A percentile compares a stretch with the other conserved stretches of the same genome.
These are phyloP conservation scores for Tangara arthus DNA, from an alignment of 2,797 vertebrate genomes.

Conservation along the genomic window DNA sequence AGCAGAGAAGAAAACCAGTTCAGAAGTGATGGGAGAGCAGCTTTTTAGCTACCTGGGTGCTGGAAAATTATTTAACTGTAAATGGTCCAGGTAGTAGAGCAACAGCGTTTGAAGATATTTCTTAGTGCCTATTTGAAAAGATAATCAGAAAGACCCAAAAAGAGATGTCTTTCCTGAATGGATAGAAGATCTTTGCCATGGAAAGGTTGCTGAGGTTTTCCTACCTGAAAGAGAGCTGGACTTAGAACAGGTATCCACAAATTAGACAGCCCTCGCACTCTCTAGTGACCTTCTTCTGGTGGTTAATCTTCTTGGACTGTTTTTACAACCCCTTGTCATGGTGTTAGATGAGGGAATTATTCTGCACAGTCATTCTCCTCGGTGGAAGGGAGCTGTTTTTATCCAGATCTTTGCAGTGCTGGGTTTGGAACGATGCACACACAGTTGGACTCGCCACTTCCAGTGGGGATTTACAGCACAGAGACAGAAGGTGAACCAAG, in stretches of 20 bases:
- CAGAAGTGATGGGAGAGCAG: neutral
- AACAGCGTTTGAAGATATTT: neutral
- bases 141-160: neutral
- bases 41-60: neutral
- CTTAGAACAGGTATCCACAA: neutral
- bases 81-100: neutral
- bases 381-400: neutral
- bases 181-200: neutral
- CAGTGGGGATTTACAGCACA: neutral
- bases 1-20: neutral
- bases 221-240: neutral
- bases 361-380: neutral
- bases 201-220: slow-evolving; percentile 9
- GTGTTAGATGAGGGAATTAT: neutral
- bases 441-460: fast-evolving
- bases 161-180: neutral
- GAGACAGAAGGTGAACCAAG: neutral
- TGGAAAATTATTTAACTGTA: neutral
- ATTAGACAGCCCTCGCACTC: neutral
- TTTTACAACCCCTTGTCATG: neutral
- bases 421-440: neutral
- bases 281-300: neutral
- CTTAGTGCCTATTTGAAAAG: neutral
- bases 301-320: neutral
- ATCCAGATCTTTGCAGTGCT: neutral